Evolutionary conservation across 1,140 invertebrate species (phyloP).

Genomic region (Zaprionus africanus): DNA sequence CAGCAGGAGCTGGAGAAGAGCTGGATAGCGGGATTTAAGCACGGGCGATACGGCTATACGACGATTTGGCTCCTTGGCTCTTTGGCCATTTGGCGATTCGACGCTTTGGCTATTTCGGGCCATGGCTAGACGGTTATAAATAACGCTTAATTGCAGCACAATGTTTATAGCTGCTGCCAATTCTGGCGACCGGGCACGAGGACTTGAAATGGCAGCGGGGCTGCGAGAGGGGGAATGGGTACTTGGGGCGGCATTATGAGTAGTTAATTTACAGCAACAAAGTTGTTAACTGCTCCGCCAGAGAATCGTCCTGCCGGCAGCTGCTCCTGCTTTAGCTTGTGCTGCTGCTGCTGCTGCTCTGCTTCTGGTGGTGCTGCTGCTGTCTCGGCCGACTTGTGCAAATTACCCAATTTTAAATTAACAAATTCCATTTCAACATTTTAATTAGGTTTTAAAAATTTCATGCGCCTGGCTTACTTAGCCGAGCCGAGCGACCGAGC

Average conservation of each 20-base stretch:
- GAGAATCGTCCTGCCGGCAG: conserved; percentile 27
- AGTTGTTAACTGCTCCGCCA: conserved; percentile 69
- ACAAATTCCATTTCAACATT: conserved; percentile 83
- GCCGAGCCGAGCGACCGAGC: conserved; percentile 26
- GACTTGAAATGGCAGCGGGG: conserved; percentile 2
- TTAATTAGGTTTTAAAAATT: conserved; percentile 83
- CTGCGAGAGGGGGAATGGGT: background rate
- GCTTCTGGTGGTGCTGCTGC: conserved; percentile 9
- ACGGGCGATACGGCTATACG: conserved; percentile 15
- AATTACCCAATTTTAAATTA: conserved; percentile 82
- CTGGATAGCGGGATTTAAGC: conserved; percentile 24
- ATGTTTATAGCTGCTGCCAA: conserved; percentile 64
- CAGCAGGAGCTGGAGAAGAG: background rate
- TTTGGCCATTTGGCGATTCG: conserved; percentile 18
- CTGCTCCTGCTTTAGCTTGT: conserved; percentile 37
- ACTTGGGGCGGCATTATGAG: conserved; percentile 70
- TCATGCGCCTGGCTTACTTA: conserved; percentile 60
- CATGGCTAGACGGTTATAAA: conserved; percentile 68
- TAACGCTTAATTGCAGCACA: conserved; percentile 79
- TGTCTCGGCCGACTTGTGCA: conserved; percentile 49
- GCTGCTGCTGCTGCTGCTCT: conserved; percentile 8
- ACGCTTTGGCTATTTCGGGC: conserved; percentile 14
- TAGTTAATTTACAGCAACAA: conserved; percentile 80
- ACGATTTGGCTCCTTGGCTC: conserved; percentile 14
- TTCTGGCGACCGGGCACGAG: conserved; percentile 40